phyloP scores from a whole-genome alignment of 2,888 invertebrate genomes.

The Cephus nigrinus region DNA sequence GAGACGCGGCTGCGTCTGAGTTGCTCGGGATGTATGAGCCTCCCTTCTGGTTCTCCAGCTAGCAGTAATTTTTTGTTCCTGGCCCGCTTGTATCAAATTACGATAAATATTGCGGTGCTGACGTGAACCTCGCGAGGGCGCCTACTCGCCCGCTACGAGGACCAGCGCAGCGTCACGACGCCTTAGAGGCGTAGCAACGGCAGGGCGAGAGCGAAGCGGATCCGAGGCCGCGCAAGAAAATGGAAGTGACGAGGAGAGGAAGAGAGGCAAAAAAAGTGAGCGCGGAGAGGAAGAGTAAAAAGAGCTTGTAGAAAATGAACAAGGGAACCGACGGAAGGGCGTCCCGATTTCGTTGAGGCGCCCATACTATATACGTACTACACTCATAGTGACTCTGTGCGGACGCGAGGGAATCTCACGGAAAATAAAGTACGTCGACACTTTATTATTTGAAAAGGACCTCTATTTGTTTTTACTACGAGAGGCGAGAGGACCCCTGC shows the following conservation, averaged over 20 bases:
- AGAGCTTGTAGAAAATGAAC: not conserved
- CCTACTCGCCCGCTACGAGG: constrained; percentile 24
- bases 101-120: constrained; percentile 59
- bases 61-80: constrained; percentile 55
- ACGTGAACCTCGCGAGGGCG: constrained; percentile 47
- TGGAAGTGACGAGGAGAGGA: not conserved
- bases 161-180: constrained; percentile 15
- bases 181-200: constrained; percentile 3
- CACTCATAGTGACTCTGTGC: not conserved
- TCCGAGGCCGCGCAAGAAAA: constrained; percentile 7
- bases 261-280: not conserved
- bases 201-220: not conserved
- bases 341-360: not conserved
- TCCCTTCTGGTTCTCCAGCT: constrained; percentile 39
- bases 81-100: constrained; percentile 60
- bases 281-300: not conserved
- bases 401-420: not conserved
- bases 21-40: constrained; percentile 58
- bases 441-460: constrained; percentile 4
- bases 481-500: constrained; percentile 4
- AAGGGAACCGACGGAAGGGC: not conserved
- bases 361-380: not conserved
- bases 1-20: constrained; percentile 61
- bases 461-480: constrained; percentile 4
- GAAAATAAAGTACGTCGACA: constrained; percentile 6